A percentile compares a stretch with the other conserved stretches of the same genome.
Evolutionary conservation across 92 coral and sea anemone species (phyloP).

Genomic region (Porites lobata): DNA sequence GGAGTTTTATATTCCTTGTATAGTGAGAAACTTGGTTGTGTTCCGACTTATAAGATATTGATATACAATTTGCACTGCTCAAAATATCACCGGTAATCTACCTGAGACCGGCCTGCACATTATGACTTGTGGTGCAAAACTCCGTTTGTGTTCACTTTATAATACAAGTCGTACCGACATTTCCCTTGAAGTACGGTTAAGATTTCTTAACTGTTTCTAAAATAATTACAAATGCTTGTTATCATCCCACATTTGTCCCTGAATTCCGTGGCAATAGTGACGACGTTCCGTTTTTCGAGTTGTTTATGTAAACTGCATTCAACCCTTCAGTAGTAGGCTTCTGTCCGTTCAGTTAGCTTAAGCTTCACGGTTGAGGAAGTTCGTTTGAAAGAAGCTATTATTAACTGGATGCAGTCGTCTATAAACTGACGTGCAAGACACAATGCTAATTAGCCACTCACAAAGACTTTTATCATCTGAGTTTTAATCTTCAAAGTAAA

Average conservation of each 20-base stretch:
- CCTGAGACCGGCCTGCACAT: conserved; percentile 9
- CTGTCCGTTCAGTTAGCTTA: conserved; percentile 15
- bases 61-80: background rate
- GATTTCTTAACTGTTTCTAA: conserved; percentile 19
- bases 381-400: conserved; percentile 39
- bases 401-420: conserved; percentile 1
- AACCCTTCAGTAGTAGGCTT: background rate
- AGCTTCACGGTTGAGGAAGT: conserved; percentile 40
- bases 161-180: background rate
- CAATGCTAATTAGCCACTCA: conserved; percentile 37
- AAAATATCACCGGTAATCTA: conserved; percentile 9
- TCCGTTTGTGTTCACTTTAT: background rate
- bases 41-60: conserved; percentile 2
- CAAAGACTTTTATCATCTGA: conserved; percentile 41
- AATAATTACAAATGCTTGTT: background rate
- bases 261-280: conserved; percentile 30
- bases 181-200: background rate
- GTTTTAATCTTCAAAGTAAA: conserved; percentile 29
- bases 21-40: conserved; percentile 2
- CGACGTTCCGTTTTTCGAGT: background rate
- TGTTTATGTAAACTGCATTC: conserved; percentile 20
- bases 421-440: conserved; percentile 19
- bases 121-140: conserved; percentile 1
- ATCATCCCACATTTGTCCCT: background rate
- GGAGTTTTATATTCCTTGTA: background rate